Base-by-base conservation (phyloP, 1,140 invertebrate genomes). In the Neelides sp. region DNA sequence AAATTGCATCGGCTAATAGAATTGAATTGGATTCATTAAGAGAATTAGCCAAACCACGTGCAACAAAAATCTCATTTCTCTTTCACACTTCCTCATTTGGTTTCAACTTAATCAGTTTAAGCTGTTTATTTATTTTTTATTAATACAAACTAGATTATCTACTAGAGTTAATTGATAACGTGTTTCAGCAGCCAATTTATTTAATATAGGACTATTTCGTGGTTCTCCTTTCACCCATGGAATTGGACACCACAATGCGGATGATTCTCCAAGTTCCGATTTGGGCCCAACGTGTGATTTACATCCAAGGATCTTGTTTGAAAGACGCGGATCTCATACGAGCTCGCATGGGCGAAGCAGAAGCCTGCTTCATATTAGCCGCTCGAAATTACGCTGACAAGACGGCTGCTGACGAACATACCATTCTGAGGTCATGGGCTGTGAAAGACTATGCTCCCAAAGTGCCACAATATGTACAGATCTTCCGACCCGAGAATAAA, bases 381-480 rank as follows among this genome's bases (percentile, higher is more conserved):
- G 89, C 90, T 4, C 76, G 91, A 58, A 95, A 93, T 73, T 94
- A 95, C 66, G 84, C 84, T 19, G 91, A 96, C 68, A 92, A 91
- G 74, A 88, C 86, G 50, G 90, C 91, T 27, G 89, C 91, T 41
- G 93, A 98, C 65, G 88, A 97, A 66, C 92, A 97, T 66, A 97
- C 92, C 4, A 95, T 98, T 58, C 73, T 97, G 39, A 26, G 50
- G 15, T 48, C 44, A 15, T 56, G 49, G 39, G 48, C 45, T 5
- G 88, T 98, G n/a, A 92, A 95, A 68, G 94, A 98, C 68, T 97
- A 93, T 69, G 91, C 92, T 1, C 93, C 92, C 19, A 80, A 78
- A 62, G 90, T 95, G 52, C 86, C 90, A 30, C 92, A 97, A 71
- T 97, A 96, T 69, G 90, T 98, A 40, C 94, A 98, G 71, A 93